These are phyloP conservation scores for Schizopygopsis malacanthus DNA, from an alignment of 2,797 vertebrate species.

Conservation along the genomic window DNA sequence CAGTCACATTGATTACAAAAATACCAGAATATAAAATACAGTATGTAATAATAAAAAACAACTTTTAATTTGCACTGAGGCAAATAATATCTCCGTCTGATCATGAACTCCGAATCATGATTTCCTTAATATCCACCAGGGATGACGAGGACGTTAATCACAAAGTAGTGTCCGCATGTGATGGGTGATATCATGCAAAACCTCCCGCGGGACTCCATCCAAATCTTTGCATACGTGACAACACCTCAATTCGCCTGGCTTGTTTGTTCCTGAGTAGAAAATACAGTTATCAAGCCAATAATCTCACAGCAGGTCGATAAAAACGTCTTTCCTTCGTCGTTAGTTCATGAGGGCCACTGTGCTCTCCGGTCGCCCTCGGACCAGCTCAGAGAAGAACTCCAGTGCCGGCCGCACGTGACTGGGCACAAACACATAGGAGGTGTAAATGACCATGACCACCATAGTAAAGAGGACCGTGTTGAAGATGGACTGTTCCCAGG, in stretches of 20 bases:
- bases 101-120: not conserved
- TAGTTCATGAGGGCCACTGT: slow-evolving; percentile 81
- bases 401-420: slow-evolving; percentile 90
- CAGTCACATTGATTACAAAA: slow-evolving; percentile 52
- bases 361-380: slow-evolving; percentile 81
- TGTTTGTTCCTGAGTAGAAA: slow-evolving; percentile 63
- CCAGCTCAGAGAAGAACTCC: slow-evolving; percentile 91
- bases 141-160: not conserved
- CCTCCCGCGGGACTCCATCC: slow-evolving; percentile 59
- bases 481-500: slow-evolving; percentile 96
- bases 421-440: slow-evolving; percentile 94
- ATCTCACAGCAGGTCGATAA: not conserved
- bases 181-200: slow-evolving; percentile 68
- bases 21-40: slow-evolving; percentile 20
- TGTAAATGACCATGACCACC: slow-evolving; percentile 93
- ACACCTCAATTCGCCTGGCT: slow-evolving; percentile 6
- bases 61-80: not conserved
- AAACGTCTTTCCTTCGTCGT: slow-evolving; percentile 39
- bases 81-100: not conserved
- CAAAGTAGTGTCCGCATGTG: slow-evolving; percentile 34
- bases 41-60: slow-evolving; percentile 38
- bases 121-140: not conserved
- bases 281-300: not conserved
- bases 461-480: slow-evolving; percentile 89
- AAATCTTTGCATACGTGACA: slow-evolving; percentile 47